Conservation (phyloP, 2,888 invertebrate species). For the Drosophila siamana region DNA sequence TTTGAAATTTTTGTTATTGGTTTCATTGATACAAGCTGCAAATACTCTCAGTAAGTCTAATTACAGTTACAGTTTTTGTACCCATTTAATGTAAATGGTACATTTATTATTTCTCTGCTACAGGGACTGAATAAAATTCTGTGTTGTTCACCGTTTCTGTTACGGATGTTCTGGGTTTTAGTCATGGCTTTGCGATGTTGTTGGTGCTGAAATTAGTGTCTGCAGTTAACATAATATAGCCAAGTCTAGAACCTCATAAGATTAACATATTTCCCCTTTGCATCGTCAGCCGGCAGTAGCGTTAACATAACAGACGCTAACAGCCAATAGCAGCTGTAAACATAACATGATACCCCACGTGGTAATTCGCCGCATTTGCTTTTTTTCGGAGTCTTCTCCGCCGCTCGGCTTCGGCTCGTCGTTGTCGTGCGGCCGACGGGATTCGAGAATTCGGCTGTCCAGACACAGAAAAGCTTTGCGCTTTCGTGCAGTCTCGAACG, state of each 20-base stretch:
- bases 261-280: not conserved
- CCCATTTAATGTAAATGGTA: not conserved
- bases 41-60: no score
- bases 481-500: constrained; percentile 60
- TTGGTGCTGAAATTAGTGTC: not conserved
- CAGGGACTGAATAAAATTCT: no score
- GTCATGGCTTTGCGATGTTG: no score
- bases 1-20: no score
- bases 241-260: not conserved
- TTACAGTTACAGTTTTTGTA: not conserved
- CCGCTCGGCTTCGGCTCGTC: constrained; percentile 14
- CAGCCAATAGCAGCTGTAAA: constrained; percentile 9
- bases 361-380: constrained; percentile 47
- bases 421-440: constrained; percentile 9
- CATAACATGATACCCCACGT: constrained; percentile 12
- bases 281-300: not conserved
- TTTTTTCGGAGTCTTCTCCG: constrained; percentile 49
- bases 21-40: no score
- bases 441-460: constrained; percentile 25
- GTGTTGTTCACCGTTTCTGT: no score
- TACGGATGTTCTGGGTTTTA: not conserved
- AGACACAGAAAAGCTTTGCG: constrained; percentile 48
- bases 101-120: not conserved
- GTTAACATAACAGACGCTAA: not conserved
- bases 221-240: not conserved